Base-by-base conservation (phyloP, 2,113 vertebrate genomes). In the Phalacrocorax carbo region DNA sequence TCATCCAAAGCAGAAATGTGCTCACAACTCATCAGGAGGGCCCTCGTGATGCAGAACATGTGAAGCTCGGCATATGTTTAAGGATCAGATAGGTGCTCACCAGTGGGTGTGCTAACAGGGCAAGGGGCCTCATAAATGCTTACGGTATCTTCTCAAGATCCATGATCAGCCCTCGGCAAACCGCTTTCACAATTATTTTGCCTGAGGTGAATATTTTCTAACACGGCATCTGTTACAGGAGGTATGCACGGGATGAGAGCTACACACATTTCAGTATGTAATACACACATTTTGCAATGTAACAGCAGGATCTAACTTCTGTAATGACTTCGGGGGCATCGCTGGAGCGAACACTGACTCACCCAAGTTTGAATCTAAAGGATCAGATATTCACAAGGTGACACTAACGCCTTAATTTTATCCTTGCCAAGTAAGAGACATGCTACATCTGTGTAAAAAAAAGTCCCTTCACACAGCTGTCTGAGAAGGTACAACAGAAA, bases 341-440 rank as follows among this genome's bases (percentile, higher is more conserved):
- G 0, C 32, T 36, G 32, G 58, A 77, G 13, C 0, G 0, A 88
- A 42, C 4, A 11, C 3, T 2, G 2, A 44, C 22, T 11, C 2
- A 3, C 15, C 2, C 6, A 15, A 40, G 6, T 62, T 18, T 81
- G 30, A 76, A 62, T 46, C 54, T n/a, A 78, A 90, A 73, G 49
- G 13, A 73, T 12, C 38, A 34, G 52, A 46, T 60, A 58, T 48
- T 94, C n/a, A 86, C 12, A 57, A 80, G 25, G 25, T 69, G 60
- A 93, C 36, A 58, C 26, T 25, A 79, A 42, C 7, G 38, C 29
- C n/a, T 58, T 65, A 20, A 15, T 87, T 76, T 82, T 77, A n/a
- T 72, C 29, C 40, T 76, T 91, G 36, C 21, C 13, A 62, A 76
- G 19, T 34, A 73, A 62, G 4, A 58, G 25, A n/a, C 29, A 61